These are phyloP conservation scores for Rostratula benghalensis DNA, from an alignment of 2,113 vertebrate species.

Conservation along the genomic window DNA sequence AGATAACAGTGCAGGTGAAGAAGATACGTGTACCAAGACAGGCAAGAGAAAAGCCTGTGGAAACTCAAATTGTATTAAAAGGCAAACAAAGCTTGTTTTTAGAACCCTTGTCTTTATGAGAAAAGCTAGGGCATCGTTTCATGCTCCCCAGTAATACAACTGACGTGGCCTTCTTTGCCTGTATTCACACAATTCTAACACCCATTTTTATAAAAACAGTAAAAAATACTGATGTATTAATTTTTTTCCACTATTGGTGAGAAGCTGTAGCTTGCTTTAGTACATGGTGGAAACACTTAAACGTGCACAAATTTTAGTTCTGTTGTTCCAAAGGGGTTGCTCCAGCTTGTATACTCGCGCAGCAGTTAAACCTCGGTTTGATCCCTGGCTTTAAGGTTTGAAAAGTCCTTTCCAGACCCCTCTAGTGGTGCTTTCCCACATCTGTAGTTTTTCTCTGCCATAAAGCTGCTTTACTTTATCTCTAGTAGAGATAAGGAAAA, in stretches of 20 bases:
- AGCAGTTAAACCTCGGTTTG: neutral
- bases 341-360: neutral
- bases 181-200: neutral
- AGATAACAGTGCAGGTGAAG: neutral
- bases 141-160: neutral
- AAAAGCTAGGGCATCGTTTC: neutral
- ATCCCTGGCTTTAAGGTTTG: neutral
- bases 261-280: neutral
- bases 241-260: neutral
- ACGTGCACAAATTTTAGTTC: neutral
- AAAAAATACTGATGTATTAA: neutral
- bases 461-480: neutral
- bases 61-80: neutral
- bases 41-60: neutral
- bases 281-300: neutral
- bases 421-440: neutral
- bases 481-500: neutral
- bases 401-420: neutral
- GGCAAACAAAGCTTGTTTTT: neutral
- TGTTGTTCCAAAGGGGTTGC: neutral
- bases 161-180: neutral
- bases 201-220: neutral
- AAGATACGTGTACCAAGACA: neutral
- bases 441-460: neutral
- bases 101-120: neutral